phyloP scores from a whole-genome alignment of 1,140 invertebrate species.

The Tetramorium simillimum region DNA sequence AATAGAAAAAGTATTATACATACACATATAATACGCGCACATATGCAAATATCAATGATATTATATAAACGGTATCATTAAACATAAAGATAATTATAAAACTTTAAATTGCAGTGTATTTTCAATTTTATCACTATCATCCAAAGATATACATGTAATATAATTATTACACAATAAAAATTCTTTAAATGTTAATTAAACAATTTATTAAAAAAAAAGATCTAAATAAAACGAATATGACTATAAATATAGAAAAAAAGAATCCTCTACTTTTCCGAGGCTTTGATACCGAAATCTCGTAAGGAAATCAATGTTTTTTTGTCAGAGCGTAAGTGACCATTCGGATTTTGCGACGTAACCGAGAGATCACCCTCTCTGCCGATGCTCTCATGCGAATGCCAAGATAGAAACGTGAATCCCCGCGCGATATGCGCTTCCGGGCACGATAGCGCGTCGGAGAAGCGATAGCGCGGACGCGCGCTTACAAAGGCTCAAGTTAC shows the following conservation, averaged over 20 bases:
- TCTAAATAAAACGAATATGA: background rate
- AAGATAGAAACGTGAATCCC: slow-evolving; percentile 70
- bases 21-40: no score
- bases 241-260: background rate
- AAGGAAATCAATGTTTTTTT: background rate
- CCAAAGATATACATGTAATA: background rate
- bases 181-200: background rate
- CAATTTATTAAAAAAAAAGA: background rate
- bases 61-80: background rate
- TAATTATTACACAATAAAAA: background rate
- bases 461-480: slow-evolving; percentile 50
- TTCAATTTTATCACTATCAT: background rate
- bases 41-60: background rate
- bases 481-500: slow-evolving; percentile 70
- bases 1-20: no score
- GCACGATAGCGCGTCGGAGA: slow-evolving; percentile 68
- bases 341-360: slow-evolving; percentile 19
- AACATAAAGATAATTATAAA: background rate
- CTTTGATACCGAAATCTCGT: background rate
- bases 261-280: background rate
- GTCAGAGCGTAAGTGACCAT: background rate
- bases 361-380: background rate
- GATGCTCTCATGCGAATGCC: slow-evolving; percentile 43
- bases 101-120: background rate
- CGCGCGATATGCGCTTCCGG: slow-evolving; percentile 74